Evolutionary conservation across 2,888 invertebrate genomes (phyloP), one percentile per base, ranked within the genome.

Genomic region (Cecidostiba fungosa): DNA sequence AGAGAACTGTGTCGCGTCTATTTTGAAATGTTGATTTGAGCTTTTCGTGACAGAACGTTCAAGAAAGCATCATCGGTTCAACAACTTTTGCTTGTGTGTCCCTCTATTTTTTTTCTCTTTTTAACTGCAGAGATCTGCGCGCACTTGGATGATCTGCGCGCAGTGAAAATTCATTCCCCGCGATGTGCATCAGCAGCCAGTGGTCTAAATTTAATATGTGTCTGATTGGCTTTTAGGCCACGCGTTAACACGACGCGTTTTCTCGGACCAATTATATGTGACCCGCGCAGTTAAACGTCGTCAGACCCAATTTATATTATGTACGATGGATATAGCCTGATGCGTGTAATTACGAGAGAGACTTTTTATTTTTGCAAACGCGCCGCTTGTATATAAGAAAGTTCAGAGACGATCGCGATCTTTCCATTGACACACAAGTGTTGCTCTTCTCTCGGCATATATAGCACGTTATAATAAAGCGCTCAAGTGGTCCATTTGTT

Each of bases 131-230:
- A n/a, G 23, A 4, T 78, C n/a, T 23, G 32, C 36, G 16, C 14
- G 39, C 50, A 10, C 14, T 0, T 72, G 6, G 14, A 36, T 14
- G n/a, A n/a, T n/a, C n/a, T n/a, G n/a, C 19, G 23, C 16, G 26
- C 66, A 10, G 62, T 73, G 43, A 36, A 39, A 62, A 62, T 81
- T 73, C 26, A 73, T 23, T 43, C 29, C 36, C 54, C 47, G 29
- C 47, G 29, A 54, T 14, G n/a, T 43, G 39, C 29, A 29, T 19
- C n/a, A n/a, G n/a, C n/a, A 16, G 39, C 47, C 16, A 36, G 16
- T 73, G 73, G 73, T 84, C 84, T 84, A 84, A 78, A 78, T 84
- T 73, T 84, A 78, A 73, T 26, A 16, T 54, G 54, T 16, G 43
- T 43, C 59, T 50, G 78, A 84, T 78, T 54, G 47, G 72, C 62